Evolutionary conservation across 2,113 vertebrate genomes (phyloP).

Genomic region (Tragulus kanchil): DNA sequence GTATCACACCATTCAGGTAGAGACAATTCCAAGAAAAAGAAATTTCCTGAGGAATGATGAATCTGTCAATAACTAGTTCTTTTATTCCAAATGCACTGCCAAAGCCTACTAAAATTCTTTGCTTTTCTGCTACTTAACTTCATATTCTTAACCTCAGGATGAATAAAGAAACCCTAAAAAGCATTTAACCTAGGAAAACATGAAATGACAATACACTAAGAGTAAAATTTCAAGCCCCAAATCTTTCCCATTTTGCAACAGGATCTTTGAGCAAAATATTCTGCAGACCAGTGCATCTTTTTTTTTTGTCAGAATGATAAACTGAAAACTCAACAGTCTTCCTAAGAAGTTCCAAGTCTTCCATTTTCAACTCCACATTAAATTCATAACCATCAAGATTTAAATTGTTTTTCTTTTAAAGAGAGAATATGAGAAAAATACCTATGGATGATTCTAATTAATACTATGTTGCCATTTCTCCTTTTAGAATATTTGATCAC

Average conservation of each 20-base stretch:
- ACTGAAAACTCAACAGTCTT: constrained; percentile 17
- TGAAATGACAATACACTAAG: neutral
- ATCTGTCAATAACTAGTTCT: neutral
- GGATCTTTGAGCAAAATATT: neutral
- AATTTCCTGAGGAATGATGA: too few relatives aligned
- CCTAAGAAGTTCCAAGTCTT: neutral
- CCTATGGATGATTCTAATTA: constrained; percentile 41
- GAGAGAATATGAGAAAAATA: constrained; percentile 17
- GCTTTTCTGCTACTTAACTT: constrained; percentile 1
- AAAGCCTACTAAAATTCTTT: neutral
- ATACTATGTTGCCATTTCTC: constrained; percentile 43
- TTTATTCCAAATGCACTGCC: neutral
- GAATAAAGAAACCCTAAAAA: neutral
- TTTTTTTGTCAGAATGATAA: neutral
- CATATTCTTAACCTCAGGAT: neutral
- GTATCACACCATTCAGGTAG: neutral
- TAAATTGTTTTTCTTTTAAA: constrained; percentile 20
- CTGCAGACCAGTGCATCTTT: neutral
- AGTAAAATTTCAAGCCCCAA: neutral
- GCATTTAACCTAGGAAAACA: neutral
- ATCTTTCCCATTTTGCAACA: constrained; percentile 10
- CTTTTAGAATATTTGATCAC: constrained; percentile 57
- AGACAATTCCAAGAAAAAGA: constrained; percentile 1
- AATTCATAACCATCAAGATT: constrained; percentile 9
- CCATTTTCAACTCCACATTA: constrained; percentile 19